A percentile compares a stretch with the other conserved stretches of the same genome.
These are phyloP conservation scores for Palloptera scutellata DNA, from an alignment of 2,888 invertebrate genomes.

Conservation along the genomic window DNA sequence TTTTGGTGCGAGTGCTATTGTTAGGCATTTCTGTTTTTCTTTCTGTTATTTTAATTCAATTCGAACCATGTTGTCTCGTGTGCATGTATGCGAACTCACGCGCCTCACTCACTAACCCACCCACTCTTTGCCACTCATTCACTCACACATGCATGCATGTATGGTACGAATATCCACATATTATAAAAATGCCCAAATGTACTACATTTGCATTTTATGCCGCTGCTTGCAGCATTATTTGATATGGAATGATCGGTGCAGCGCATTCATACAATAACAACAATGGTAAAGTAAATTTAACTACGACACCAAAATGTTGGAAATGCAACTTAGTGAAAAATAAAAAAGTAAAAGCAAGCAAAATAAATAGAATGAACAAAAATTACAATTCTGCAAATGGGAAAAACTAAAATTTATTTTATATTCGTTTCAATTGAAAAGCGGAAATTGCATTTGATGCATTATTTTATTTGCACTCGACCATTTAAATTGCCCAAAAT, in stretches of 20 bases:
- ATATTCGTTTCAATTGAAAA: conserved; percentile 2
- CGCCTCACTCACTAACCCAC: too few relatives aligned
- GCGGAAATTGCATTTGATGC: conserved; percentile 34
- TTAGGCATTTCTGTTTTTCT: too few relatives aligned
- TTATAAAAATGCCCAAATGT: conserved; percentile 17
- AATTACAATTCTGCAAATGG: conserved; percentile 10
- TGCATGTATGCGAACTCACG: too few relatives aligned
- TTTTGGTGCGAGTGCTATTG: too few relatives aligned
- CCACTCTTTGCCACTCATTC: too few relatives aligned
- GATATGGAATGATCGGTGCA: background rate
- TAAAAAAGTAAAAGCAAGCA: too few relatives aligned
- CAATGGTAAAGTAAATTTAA: background rate
- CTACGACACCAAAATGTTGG: background rate
- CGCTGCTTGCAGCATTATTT: conserved; percentile 16
- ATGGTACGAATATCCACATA: conserved; percentile 20
- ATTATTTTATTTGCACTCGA: conserved; percentile 33
- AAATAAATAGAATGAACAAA: background rate
- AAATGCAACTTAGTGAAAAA: background rate
- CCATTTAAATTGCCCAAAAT: conserved; percentile 32
- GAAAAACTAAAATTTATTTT: conserved; percentile 1
- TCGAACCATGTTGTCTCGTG: too few relatives aligned
- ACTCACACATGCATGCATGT: too few relatives aligned
- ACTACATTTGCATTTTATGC: conserved; percentile 30
- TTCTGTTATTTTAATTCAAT: too few relatives aligned
- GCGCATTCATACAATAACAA: conserved; percentile 2